Evolutionary conservation across 2,113 vertebrate genomes (phyloP).

Genomic region (Solea senegalensis): DNA sequence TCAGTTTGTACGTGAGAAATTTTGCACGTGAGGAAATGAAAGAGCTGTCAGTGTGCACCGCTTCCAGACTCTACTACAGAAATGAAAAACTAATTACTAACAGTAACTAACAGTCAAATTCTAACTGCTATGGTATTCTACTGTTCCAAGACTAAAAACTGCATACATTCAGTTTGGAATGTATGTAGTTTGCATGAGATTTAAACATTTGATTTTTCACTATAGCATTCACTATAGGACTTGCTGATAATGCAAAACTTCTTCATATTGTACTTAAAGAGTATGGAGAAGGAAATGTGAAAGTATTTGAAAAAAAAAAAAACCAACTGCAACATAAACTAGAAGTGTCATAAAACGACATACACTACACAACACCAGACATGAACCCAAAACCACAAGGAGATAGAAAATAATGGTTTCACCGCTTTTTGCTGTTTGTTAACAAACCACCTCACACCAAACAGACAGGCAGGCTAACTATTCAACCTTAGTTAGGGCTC

Average conservation of each 20-base stretch:
- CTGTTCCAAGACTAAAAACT: no score
- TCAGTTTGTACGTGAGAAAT: neutral
- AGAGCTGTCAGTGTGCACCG: neutral
- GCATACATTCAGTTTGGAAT: no score
- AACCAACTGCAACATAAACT: neutral
- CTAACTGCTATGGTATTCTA: no score
- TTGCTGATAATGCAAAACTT: no score
- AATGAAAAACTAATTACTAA: neutral
- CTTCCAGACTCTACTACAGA: neutral
- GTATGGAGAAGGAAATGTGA: no score
- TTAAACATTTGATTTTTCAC: no score
- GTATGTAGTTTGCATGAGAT: no score
- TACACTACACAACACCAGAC: neutral
- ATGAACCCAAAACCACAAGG: conserved; percentile 15
- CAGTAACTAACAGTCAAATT: no score
- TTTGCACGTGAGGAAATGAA: neutral
- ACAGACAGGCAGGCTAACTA: conserved; percentile 3
- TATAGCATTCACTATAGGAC: no score
- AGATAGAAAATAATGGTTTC: conserved; percentile 9
- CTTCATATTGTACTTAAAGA: no score
- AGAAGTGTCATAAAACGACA: neutral
- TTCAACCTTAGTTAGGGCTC: conserved; percentile 2
- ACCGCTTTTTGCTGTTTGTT: neutral
- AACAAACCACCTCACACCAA: conserved; percentile 35
- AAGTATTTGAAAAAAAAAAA: no score